phyloP scores from a whole-genome alignment of 2,888 invertebrate species.

The Conus canariensis region DNA sequence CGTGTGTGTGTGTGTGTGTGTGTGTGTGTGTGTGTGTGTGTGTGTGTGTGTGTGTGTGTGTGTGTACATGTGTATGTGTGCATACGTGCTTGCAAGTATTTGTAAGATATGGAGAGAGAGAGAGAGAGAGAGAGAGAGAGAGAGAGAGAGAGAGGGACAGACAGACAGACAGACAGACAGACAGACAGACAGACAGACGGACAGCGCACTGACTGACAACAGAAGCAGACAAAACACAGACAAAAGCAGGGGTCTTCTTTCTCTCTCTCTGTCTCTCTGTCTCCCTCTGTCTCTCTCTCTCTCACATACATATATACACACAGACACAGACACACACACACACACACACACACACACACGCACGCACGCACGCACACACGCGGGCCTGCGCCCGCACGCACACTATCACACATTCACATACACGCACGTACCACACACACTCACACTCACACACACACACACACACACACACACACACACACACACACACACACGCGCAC shows the following conservation, averaged over 20 bases:
- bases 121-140: no score
- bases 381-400: not conserved
- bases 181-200: no score
- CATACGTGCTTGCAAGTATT: no score
- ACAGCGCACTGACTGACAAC: no score
- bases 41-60: no score
- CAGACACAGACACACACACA: not conserved
- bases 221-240: no score
- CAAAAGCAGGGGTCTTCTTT: not conserved
- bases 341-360: not conserved
- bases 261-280: not conserved
- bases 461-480: not conserved
- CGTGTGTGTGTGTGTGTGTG: no score
- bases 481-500: not conserved
- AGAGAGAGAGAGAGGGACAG: no score
- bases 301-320: not conserved
- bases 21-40: no score
- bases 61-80: no score
- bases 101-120: no score
- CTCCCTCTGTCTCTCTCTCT: not conserved
- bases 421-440: conserved; percentile 25
- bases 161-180: no score
- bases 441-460: conserved; percentile 5
- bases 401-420: not conserved
- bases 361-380: not conserved